Conservation (phyloP, 2,888 invertebrate genomes). For the Chrysolina oricalcia region DNA sequence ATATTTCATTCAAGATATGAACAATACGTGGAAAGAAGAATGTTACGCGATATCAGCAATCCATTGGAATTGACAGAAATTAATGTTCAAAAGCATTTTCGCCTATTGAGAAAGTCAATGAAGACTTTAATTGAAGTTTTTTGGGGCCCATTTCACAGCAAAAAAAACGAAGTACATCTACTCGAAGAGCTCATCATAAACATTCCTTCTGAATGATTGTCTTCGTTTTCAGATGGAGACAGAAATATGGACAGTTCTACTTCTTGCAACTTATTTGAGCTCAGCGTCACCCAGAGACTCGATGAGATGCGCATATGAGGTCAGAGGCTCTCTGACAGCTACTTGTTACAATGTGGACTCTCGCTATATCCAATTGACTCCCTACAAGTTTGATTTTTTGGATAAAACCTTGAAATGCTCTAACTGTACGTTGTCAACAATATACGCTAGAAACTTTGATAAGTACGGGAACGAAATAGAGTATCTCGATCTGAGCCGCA, state of each 20-base stretch:
- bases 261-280: neutral
- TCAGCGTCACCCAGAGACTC: conserved; percentile 38
- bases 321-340: conserved; percentile 68
- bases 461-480: conserved; percentile 67
- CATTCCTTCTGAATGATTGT: conserved; percentile 19
- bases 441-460: conserved; percentile 66
- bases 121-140: neutral
- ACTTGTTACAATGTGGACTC: conserved; percentile 68
- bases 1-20: no score
- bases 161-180: neutral
- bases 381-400: conserved; percentile 68
- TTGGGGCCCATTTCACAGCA: neutral
- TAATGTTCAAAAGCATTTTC: no score
- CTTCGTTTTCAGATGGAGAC: conserved; percentile 41
- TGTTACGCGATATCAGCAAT: no score
- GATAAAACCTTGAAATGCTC: conserved; percentile 67
- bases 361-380: conserved; percentile 65
- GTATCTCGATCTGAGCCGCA: conserved; percentile 61
- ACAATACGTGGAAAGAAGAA: no score
- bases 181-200: no score
- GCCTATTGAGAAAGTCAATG: no score
- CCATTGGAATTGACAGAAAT: no score
- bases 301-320: conserved; percentile 68
- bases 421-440: conserved; percentile 62
- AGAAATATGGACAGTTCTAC: conserved; percentile 32